Conservation (phyloP, 2,888 invertebrate genomes). For the Euproctis similis region DNA sequence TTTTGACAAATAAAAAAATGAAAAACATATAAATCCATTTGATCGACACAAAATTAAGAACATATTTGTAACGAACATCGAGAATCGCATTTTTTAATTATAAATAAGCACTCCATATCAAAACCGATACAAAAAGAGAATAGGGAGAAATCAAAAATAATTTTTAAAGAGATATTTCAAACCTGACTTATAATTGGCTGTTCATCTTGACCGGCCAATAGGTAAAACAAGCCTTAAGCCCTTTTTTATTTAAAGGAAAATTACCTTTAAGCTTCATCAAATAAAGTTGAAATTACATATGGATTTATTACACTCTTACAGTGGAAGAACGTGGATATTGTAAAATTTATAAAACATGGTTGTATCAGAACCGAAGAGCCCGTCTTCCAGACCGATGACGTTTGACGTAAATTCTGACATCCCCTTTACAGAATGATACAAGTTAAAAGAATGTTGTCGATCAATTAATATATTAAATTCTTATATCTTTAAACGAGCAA, state of each 20-base stretch:
- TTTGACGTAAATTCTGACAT: conserved; percentile 71
- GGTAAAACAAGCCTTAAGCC: conserved; percentile 22
- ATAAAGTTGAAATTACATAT: conserved; percentile 24
- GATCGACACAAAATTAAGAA: conserved; percentile 61
- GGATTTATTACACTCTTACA: conserved; percentile 29
- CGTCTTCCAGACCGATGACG: conserved; percentile 71
- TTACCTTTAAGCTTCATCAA: conserved; percentile 24
- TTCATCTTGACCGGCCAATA: conserved; percentile 45
- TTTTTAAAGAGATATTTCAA: conserved; percentile 61
- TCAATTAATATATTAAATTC: no score
- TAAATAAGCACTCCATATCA: conserved; percentile 44
- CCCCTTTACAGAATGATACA: conserved; percentile 28
- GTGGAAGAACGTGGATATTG: conserved; percentile 39
- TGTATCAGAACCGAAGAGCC: conserved; percentile 70
- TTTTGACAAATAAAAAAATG: no score
- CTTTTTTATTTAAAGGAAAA: no score
- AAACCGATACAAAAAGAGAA: conserved; percentile 62
- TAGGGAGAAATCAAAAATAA: conserved; percentile 66
- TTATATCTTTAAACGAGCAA: no score
- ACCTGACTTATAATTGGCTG: conserved; percentile 69
- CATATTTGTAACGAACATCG: conserved; percentile 31
- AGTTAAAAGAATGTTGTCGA: conserved; percentile 8
- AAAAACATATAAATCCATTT: conserved; percentile 36
- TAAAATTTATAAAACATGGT: conserved; percentile 68
- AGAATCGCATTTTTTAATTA: conserved; percentile 72